Percentiles rank a stretch among this genome's conserved stretches.
phyloP scores from a whole-genome alignment of 2,113 vertebrate species.

The Hydropotes inermis region DNA sequence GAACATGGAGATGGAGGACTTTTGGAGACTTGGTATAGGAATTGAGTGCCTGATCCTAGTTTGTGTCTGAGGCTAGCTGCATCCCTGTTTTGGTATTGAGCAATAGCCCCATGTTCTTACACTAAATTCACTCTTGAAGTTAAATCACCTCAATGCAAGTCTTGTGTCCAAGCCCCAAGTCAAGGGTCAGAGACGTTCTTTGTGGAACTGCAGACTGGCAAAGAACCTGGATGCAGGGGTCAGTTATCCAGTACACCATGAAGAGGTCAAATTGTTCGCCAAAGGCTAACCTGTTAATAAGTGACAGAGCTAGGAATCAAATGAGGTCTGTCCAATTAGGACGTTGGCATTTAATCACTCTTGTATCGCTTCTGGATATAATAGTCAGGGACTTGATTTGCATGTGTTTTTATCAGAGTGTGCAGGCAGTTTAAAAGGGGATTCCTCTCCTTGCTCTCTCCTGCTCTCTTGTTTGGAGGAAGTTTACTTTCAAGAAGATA shows the following conservation, averaged over 20 bases:
- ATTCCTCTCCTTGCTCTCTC: conserved; percentile 51
- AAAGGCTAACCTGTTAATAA: not conserved
- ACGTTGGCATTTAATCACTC: not conserved
- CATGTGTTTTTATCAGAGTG: not conserved
- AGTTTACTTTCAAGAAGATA: conserved; percentile 61
- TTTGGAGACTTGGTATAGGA: not conserved
- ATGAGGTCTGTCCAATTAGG: not conserved
- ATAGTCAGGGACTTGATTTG: not conserved
- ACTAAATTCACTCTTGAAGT: not conserved
- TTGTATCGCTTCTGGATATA: not conserved
- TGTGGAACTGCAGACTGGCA: not conserved
- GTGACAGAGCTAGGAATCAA: not conserved
- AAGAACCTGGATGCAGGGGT: not conserved
- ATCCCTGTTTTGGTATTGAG: not conserved
- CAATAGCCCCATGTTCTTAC: not conserved
- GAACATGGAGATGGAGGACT: not conserved
- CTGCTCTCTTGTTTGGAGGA: conserved; percentile 58
- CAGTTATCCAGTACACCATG: not conserved
- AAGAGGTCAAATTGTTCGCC: not conserved
- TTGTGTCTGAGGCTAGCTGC: not conserved
- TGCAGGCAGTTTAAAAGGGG: not conserved
- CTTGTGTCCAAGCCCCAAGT: not conserved
- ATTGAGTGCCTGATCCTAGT: not conserved
- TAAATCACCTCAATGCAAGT: not conserved
- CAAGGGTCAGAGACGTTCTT: not conserved